These are phyloP conservation scores for Odiellus spinosus DNA, from an alignment of 2,888 invertebrate species.

Conservation along the genomic window DNA sequence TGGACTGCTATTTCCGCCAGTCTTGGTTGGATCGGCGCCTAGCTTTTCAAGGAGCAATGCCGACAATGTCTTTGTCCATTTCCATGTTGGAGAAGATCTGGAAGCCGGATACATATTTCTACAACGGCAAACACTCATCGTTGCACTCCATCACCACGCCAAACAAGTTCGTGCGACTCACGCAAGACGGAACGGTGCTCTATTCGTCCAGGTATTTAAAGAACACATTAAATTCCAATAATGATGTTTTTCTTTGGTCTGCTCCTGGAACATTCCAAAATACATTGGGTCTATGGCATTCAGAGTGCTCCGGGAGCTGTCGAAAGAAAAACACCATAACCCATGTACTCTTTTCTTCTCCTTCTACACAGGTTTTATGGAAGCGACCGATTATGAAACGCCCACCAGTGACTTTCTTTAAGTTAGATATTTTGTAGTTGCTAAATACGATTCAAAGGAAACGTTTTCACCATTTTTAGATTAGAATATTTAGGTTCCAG, in stretches of 20 bases:
- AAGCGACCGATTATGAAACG: too few relatives aligned
- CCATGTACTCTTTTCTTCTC: too few relatives aligned
- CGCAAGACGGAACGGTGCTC: constrained; percentile 10
- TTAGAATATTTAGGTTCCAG: too few relatives aligned
- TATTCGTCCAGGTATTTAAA: constrained; percentile 11
- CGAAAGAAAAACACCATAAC: too few relatives aligned
- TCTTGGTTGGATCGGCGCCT: constrained; percentile 60
- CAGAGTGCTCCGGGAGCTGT: too few relatives aligned
- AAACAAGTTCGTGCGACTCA: constrained; percentile 15
- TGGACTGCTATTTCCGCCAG: constrained; percentile 87
- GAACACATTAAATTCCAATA: too few relatives aligned
- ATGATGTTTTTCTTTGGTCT: background rate
- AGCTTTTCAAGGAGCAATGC: constrained; percentile 68
- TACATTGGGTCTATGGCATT: too few relatives aligned
- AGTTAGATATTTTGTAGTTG: too few relatives aligned
- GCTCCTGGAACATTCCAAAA: background rate
- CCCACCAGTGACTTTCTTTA: too few relatives aligned
- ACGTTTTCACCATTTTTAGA: too few relatives aligned
- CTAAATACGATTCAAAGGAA: too few relatives aligned
- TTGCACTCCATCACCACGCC: constrained; percentile 22
- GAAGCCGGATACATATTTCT: constrained; percentile 23
- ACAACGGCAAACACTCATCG: constrained; percentile 21
- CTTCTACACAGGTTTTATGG: too few relatives aligned
- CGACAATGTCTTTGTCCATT: constrained; percentile 69
- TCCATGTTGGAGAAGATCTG: constrained; percentile 49